These are phyloP conservation scores for Metaphire vulgaris DNA, from an alignment of 1,140 invertebrate species.

Conservation along the genomic window DNA sequence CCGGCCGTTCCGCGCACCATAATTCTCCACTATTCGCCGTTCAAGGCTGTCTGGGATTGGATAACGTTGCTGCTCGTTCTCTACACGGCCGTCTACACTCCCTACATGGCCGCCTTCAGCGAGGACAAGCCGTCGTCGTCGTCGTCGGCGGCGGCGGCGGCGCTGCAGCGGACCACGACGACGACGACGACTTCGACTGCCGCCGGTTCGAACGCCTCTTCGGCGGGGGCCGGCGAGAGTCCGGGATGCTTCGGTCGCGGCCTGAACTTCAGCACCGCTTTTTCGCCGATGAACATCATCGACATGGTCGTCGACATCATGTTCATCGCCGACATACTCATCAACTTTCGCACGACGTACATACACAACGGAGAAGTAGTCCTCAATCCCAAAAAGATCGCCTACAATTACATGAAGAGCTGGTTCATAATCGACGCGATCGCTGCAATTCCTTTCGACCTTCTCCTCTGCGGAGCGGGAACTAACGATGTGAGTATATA, in stretches of 20 bases:
- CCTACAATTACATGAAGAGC: conserved; percentile 95
- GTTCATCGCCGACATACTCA: conserved; percentile 98
- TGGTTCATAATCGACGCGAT: conserved; percentile 98
- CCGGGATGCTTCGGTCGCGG: background rate
- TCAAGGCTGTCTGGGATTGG: conserved; percentile 30
- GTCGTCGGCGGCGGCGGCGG: conserved; percentile 21
- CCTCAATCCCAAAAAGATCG: conserved; percentile 36
- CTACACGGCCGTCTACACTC: conserved; percentile 29
- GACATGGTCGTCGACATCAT: conserved; percentile 92
- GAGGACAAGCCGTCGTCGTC: conserved; percentile 37
- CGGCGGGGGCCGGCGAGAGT: background rate
- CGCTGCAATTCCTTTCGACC: conserved; percentile 92
- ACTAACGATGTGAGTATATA: conserved; percentile 17
- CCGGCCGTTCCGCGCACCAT: conserved; percentile 63
- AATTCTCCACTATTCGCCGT: conserved; percentile 66
- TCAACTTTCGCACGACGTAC: conserved; percentile 67
- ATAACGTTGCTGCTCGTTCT: conserved; percentile 26
- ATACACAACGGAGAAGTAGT: conserved; percentile 48
- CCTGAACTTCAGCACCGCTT: background rate
- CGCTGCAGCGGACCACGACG: conserved; percentile 20
- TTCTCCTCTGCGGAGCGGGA: background rate
- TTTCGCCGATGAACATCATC: conserved; percentile 69
- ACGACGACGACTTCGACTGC: conserved; percentile 36
- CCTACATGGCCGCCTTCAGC: conserved; percentile 28
- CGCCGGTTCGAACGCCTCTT: background rate